phyloP scores from a whole-genome alignment of 1,140 invertebrate genomes.

The Aphaenogaster ashmeadi region DNA sequence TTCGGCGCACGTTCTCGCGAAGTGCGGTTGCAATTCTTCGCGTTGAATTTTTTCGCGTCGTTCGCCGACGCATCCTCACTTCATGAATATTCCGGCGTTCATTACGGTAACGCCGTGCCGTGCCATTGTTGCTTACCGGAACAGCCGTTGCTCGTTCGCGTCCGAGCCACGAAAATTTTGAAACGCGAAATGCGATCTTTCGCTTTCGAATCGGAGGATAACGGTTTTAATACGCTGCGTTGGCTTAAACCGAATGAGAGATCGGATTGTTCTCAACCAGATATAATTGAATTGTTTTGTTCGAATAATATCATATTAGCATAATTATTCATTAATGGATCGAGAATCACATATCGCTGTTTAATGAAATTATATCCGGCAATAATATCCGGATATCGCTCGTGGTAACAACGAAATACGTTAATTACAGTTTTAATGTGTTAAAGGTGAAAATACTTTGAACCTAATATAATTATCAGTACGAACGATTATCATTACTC shows the following conservation, averaged over 20 bases:
- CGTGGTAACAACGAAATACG: background rate
- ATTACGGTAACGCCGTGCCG: slow-evolving; percentile 68
- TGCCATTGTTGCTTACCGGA: slow-evolving; percentile 78
- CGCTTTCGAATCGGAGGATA: background rate
- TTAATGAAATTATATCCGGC: slow-evolving; percentile 25
- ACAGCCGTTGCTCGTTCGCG: slow-evolving; percentile 65
- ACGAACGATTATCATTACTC: slow-evolving; percentile 20
- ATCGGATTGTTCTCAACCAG: background rate
- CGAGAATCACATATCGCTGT: slow-evolving; percentile 3
- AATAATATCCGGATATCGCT: background rate
- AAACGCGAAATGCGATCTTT: background rate
- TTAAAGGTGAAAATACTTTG: background rate
- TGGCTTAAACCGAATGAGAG: background rate
- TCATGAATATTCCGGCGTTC: slow-evolving; percentile 81
- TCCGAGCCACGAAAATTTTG: slow-evolving; percentile 18
- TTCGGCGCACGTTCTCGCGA: slow-evolving; percentile 36
- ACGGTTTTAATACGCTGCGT: background rate
- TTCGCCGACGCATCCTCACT: slow-evolving; percentile 62
- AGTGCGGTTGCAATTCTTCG: slow-evolving; percentile 6
- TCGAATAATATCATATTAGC: background rate
- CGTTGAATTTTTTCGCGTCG: slow-evolving; percentile 77
- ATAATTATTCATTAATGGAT: slow-evolving; percentile 9
- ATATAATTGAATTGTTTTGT: background rate
- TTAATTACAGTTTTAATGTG: background rate
- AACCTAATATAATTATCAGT: slow-evolving; percentile 23